Evolutionary conservation across 2,888 invertebrate species (phyloP).

Genomic region (Nymphalis polychloros): DNA sequence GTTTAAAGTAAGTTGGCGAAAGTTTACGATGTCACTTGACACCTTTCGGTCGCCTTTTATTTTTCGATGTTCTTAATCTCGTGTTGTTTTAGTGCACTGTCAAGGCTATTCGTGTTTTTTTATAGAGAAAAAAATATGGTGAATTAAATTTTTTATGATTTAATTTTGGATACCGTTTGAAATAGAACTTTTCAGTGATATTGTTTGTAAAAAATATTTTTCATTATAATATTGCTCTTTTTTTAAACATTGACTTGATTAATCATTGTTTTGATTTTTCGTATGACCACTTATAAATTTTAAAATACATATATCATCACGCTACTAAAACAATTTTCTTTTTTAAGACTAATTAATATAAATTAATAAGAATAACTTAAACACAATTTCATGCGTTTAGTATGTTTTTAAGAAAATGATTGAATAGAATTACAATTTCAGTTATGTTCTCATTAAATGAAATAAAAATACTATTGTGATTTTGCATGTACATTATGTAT

Average conservation of each 20-base stretch:
- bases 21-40: slow-evolving; percentile 44
- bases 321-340: neutral
- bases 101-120: slow-evolving; percentile 12
- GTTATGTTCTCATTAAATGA: no score
- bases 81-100: slow-evolving; percentile 10
- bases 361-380: neutral
- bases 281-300: no score
- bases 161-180: neutral
- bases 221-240: no score
- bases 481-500: no score
- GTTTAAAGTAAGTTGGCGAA: slow-evolving; percentile 71
- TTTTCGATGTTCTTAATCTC: neutral
- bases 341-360: no score
- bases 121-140: neutral
- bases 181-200: neutral
- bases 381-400: neutral
- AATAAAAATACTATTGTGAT: no score
- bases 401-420: neutral
- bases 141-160: neutral
- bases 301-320: no score
- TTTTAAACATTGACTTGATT: neutral
- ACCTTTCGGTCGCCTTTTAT: slow-evolving; percentile 14
- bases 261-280: neutral
- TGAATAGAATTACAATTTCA: no score
- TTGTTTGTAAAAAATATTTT: no score